A percentile compares a stretch with the other conserved stretches of the same genome.
phyloP scores from a whole-genome alignment of 2,113 vertebrate genomes.

The Arvicanthis niloticus region DNA sequence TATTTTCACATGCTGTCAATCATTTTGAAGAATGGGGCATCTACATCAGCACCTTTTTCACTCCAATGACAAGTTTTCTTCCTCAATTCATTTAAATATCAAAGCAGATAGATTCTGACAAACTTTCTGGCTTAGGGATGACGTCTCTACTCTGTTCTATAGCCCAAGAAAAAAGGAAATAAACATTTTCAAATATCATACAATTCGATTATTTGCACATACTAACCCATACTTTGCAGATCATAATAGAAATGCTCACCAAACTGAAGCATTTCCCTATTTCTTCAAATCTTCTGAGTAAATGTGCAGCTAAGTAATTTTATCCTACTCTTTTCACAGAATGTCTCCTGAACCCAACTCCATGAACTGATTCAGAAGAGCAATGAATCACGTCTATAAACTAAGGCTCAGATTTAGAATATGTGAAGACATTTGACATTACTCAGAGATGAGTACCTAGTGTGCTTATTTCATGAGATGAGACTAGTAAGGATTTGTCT shows the following conservation, averaged over 20 bases:
- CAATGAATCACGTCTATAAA: not conserved
- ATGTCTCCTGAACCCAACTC: not conserved
- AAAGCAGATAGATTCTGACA: too few species aligned
- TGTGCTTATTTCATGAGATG: not conserved
- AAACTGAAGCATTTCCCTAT: not conserved
- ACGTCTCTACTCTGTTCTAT: not conserved
- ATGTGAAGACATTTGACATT: not conserved
- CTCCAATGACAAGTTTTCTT: not conserved
- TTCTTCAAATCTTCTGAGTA: not conserved
- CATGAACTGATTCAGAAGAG: not conserved
- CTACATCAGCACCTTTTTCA: not conserved
- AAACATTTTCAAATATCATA: not conserved
- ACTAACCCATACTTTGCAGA: too few species aligned
- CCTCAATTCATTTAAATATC: not conserved
- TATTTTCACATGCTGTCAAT: not conserved
- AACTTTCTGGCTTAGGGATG: not conserved
- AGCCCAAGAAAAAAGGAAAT: not conserved
- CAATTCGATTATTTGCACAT: not conserved
- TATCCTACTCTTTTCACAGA: not conserved
- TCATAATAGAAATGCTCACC: not conserved
- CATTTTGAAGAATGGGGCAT: accelerated
- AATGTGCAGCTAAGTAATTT: not conserved
- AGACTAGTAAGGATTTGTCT: not conserved
- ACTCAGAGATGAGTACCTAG: too few species aligned
- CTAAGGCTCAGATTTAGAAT: not conserved